A percentile compares a stretch with the other conserved stretches of the same genome.
phyloP scores from a whole-genome alignment of 2,888 invertebrate species.

The Gryllus longicercus region DNA sequence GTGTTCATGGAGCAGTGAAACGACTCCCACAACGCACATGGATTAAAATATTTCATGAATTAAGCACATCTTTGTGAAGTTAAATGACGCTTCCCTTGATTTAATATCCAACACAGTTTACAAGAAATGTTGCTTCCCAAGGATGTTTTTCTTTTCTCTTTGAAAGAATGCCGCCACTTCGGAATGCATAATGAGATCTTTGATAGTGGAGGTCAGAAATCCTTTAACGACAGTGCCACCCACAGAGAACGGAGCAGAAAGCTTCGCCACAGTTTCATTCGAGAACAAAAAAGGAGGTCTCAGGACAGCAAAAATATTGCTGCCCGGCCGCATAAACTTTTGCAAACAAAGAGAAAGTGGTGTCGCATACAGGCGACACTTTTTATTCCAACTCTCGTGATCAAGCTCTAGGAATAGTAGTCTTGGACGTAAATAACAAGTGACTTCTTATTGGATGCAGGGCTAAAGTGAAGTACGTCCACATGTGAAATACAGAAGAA shows the following conservation, averaged over 20 bases:
- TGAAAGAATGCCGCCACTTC: neutral
- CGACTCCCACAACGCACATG: too few species aligned
- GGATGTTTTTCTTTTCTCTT: neutral
- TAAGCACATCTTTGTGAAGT: neutral
- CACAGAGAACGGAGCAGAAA: neutral
- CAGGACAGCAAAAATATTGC: neutral
- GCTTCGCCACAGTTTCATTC: neutral
- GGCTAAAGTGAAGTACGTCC: too few species aligned
- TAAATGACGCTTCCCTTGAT: neutral
- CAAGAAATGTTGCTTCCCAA: neutral
- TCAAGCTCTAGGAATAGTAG: too few species aligned
- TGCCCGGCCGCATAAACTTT: too few species aligned
- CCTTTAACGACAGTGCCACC: neutral
- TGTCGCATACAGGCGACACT: too few species aligned
- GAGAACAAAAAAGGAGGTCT: neutral
- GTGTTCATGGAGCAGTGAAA: too few species aligned
- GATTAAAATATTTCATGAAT: neutral
- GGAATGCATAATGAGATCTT: slow-evolving; percentile 17
- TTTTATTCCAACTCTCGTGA: too few species aligned
- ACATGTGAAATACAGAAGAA: too few species aligned
- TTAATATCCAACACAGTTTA: neutral
- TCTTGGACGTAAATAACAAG: too few species aligned
- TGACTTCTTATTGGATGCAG: too few species aligned
- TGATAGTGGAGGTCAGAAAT: slow-evolving; percentile 7
- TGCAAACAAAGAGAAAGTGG: too few species aligned